Evolutionary conservation across 2,113 vertebrate species (phyloP), one percentile per base, ranked within the genome.

Genomic region (Nibea albiflora): DNA sequence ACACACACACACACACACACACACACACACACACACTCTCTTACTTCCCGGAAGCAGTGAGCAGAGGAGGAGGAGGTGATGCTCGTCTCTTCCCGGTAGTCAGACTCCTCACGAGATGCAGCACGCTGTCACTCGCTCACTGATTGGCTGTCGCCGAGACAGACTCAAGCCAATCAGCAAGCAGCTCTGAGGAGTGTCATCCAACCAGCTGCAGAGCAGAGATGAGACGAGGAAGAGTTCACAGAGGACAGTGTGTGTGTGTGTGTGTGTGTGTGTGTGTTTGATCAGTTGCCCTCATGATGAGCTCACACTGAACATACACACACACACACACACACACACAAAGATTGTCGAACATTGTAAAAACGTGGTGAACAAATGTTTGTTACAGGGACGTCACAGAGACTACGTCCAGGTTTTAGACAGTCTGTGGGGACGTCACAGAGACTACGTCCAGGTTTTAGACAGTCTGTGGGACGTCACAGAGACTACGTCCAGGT

Each of bases 131-230:
- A 4, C 8, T 35, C 65, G 80, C 2, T 2, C 9, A n/a, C 64
- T 35, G 72, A 88, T 89, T 91, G 79, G 90, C 66, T 78, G 78
- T n/a, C n/a, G n/a, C n/a, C n/a, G n/a, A n/a, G n/a, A n/a, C n/a
- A n/a, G 78, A 3, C 14, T 67, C 20, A 6, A 24, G 35, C 90
- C 81, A 89, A 85, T 88, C 61, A 76, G 69, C 11, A 47, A 68
- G 22, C 20, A 31, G 35, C 22, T 70, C 46, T 12, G 24, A 19
- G 11, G 20, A 35, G 62, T 14, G 58, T 58, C 35, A 19, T 16
- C 61, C 19, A 82, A 63, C 47, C 50, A 72, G 22, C 26, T 4
- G 12, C 12, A 17, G 56, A 31, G 44, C 16, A 22, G 47, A 31
- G 49, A 50, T 15, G 68, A 56, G 54, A 71, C 2, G 22, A 20